phyloP scores from a whole-genome alignment of 2,888 invertebrate species.

The Trichopria drosophilae region DNA sequence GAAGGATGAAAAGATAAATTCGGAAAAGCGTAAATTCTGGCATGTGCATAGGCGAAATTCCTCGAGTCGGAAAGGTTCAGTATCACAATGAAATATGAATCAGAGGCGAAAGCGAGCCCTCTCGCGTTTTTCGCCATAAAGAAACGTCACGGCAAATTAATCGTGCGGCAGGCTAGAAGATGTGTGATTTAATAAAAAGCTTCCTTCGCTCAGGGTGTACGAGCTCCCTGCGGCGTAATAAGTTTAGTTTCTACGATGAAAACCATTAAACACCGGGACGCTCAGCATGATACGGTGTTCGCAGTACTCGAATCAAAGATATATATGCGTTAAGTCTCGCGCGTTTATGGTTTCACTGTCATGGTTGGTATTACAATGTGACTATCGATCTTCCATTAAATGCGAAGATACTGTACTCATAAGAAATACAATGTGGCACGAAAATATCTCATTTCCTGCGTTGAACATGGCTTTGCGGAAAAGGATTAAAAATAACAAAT shows the following conservation, averaged over 20 bases:
- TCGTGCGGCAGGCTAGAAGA: slow-evolving; percentile 46
- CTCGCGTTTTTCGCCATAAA: slow-evolving; percentile 43
- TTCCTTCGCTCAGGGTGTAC: slow-evolving; percentile 36
- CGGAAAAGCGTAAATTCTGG: not conserved
- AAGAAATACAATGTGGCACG: too few species aligned
- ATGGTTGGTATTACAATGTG: too few species aligned
- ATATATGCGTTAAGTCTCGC: slow-evolving; percentile 33
- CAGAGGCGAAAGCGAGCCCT: slow-evolving; percentile 34
- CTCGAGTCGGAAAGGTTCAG: too few species aligned
- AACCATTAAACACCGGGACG: slow-evolving; percentile 54
- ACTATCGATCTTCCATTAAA: too few species aligned
- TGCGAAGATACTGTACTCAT: too few species aligned
- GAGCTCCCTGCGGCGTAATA: slow-evolving; percentile 53
- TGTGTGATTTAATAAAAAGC: too few species aligned
- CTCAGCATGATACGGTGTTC: slow-evolving; percentile 47
- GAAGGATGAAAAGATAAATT: not conserved
- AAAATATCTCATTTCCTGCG: too few species aligned
- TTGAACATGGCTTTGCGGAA: not conserved
- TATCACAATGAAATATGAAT: slow-evolving; percentile 46
- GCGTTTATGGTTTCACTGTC: slow-evolving; percentile 36
- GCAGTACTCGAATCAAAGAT: slow-evolving; percentile 43
- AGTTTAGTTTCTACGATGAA: slow-evolving; percentile 57
- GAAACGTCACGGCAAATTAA: slow-evolving; percentile 53
- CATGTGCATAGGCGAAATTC: not conserved
- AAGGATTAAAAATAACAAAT: slow-evolving; percentile 10